Evolutionary conservation across 2,888 invertebrate species (phyloP).

Genomic region (Cotesia congregata): DNA sequence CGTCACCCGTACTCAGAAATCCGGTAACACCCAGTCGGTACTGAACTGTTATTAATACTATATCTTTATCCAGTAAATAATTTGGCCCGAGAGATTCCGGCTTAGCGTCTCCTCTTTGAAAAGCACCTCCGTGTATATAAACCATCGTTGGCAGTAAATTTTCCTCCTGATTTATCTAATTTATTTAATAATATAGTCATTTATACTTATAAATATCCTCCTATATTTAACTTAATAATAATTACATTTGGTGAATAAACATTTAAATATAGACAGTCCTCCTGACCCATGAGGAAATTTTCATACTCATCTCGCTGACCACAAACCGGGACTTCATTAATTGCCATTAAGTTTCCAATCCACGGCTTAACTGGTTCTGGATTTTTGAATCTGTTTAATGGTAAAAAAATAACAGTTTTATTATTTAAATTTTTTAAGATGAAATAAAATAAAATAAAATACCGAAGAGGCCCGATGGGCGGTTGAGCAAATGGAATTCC

Average conservation of each 20-base stretch:
- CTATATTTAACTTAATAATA: neutral
- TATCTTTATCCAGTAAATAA: constrained; percentile 53
- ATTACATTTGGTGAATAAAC: constrained; percentile 50
- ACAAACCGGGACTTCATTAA: constrained; percentile 44
- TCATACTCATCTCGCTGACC: constrained; percentile 7
- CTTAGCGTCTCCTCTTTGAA: constrained; percentile 40
- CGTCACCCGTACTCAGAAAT: constrained; percentile 52
- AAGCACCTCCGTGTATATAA: constrained; percentile 52
- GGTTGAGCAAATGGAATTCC: constrained; percentile 52
- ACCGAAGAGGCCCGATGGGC: constrained; percentile 48
- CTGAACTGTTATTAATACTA: constrained; percentile 52
- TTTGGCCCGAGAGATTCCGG: constrained; percentile 44
- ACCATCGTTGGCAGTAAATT: constrained; percentile 51
- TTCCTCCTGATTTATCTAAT: constrained; percentile 34
- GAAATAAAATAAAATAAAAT: neutral
- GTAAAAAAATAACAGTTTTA: neutral
- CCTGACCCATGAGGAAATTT: constrained; percentile 37
- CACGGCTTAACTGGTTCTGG: constrained; percentile 50
- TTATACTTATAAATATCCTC: neutral
- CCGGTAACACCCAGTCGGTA: constrained; percentile 55
- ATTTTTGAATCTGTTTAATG: constrained; percentile 47
- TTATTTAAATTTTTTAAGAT: neutral
- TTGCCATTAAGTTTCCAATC: constrained; percentile 45
- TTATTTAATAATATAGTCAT: neutral
- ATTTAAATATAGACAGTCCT: constrained; percentile 48